A percentile compares a stretch with the other conserved stretches of the same genome.
These are phyloP conservation scores for Epirrhoe tristata DNA, from an alignment of 2,888 invertebrate species.

Conservation along the genomic window DNA sequence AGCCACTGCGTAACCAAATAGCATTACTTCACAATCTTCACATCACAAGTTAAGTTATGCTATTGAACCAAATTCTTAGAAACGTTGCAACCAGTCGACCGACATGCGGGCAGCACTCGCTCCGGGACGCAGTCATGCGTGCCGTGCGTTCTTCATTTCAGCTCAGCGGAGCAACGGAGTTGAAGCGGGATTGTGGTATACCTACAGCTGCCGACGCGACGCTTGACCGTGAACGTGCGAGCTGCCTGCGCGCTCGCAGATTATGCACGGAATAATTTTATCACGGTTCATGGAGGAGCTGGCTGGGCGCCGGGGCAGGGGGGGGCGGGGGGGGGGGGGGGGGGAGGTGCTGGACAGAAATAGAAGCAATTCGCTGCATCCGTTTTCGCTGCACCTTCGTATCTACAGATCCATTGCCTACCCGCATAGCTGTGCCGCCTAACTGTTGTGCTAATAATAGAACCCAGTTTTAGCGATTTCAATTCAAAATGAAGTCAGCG, in stretches of 20 bases:
- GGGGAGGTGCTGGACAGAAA: conserved; percentile 1
- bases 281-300: too few species aligned
- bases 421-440: not conserved
- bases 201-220: not conserved
- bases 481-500: not conserved
- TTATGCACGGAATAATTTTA: not conserved
- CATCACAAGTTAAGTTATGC: not conserved
- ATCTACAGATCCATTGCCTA: not conserved
- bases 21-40: not conserved
- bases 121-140: not conserved
- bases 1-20: not conserved
- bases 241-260: not conserved
- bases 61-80: conserved; percentile 1
- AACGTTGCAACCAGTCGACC: not conserved
- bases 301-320: not conserved
- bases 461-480: not conserved
- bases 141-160: not conserved
- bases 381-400: not conserved
- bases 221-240: not conserved
- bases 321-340: not conserved
- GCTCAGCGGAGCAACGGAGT: not conserved
- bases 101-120: not conserved
- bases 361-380: conserved; percentile 7
- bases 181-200: not conserved
- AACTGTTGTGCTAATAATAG: not conserved